Evolutionary conservation across 2,113 vertebrate species (phyloP).

Genomic region (Seriola rivoliana): DNA sequence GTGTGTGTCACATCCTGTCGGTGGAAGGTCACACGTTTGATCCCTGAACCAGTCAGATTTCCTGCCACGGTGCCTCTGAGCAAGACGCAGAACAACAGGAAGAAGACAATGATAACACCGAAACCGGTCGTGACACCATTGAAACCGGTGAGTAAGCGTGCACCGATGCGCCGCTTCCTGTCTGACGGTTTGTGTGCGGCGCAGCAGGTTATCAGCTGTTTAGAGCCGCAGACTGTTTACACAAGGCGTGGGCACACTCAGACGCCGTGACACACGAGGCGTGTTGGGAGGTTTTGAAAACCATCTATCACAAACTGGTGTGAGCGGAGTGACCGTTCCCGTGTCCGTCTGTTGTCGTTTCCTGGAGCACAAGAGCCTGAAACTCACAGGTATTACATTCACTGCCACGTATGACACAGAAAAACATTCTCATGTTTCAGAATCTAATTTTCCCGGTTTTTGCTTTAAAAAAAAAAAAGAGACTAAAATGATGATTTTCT

Average conservation of each 20-base stretch:
- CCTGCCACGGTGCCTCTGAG: conserved; percentile 30
- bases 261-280: not conserved
- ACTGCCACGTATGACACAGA: too few species aligned
- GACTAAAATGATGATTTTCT: too few species aligned
- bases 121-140: conserved; percentile 15
- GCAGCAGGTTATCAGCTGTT: too few species aligned
- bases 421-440: too few species aligned
- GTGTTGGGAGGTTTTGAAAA: too few species aligned
- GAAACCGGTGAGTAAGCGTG: conserved; percentile 26
- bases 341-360: too few species aligned
- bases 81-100: conserved; percentile 12
- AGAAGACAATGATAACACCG: not conserved
- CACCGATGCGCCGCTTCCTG: not conserved
- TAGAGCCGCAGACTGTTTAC: not conserved
- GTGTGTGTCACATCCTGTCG: conserved; percentile 48
- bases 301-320: too few species aligned
- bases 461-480: too few species aligned
- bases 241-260: not conserved
- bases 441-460: too few species aligned
- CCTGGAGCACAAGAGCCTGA: too few species aligned
- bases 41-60: conserved; percentile 22
- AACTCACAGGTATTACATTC: too few species aligned
- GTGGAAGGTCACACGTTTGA: conserved; percentile 41
- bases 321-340: too few species aligned
- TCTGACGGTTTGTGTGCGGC: conserved; percentile 4